Percentiles rank a stretch among this genome's conserved stretches.
Conservation (phyloP, 2,113 vertebrate genomes). For the Pipra filicauda region DNA sequence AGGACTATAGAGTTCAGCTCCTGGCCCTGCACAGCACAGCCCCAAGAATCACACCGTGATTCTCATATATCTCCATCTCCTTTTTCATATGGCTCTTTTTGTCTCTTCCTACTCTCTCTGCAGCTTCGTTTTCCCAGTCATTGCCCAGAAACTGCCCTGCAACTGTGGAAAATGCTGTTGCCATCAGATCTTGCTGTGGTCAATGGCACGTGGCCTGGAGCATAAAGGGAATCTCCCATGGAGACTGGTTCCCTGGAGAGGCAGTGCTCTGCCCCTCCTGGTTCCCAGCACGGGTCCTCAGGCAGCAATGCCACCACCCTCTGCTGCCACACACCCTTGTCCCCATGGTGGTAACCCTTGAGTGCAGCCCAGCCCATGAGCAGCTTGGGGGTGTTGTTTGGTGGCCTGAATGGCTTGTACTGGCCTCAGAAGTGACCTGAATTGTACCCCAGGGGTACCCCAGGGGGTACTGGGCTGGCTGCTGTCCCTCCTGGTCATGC, state of each 20-base stretch:
- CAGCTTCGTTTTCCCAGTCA: not conserved
- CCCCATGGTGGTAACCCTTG: accelerated
- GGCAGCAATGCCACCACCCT: not conserved
- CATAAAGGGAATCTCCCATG: not conserved
- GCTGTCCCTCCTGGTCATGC: not conserved
- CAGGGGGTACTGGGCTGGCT: no score
- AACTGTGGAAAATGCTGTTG: not conserved
- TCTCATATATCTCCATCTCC: not conserved
- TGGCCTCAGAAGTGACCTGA: not conserved
- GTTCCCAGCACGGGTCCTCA: not conserved
- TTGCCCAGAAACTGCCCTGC: not conserved
- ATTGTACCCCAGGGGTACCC: no score
- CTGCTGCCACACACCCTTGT: not conserved
- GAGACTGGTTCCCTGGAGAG: not conserved
- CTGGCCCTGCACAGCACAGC: not conserved
- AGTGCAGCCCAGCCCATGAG: not conserved
- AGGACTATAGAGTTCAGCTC: not conserved
- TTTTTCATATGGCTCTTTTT: not conserved
- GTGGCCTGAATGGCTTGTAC: not conserved
- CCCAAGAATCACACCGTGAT: not conserved
- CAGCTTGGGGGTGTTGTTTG: not conserved
- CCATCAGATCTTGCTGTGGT: not conserved
- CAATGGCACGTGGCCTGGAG: not conserved
- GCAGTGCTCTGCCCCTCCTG: not conserved
- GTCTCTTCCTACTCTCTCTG: not conserved